phyloP scores from a whole-genome alignment of 2,797 vertebrate genomes.

The Rhabdomys pumilio region DNA sequence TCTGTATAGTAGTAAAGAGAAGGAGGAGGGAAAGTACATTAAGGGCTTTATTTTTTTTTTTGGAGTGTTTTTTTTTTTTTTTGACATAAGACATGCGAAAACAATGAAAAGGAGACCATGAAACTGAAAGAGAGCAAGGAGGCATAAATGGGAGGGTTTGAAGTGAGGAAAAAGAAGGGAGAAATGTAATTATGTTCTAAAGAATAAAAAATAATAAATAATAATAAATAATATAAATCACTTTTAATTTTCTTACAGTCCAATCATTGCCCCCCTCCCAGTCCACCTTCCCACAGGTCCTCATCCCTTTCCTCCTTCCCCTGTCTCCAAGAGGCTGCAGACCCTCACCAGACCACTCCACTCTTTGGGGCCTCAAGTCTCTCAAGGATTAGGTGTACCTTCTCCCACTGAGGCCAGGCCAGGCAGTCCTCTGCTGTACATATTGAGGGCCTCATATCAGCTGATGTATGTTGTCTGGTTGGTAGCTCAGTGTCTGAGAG shows the following conservation, averaged over 20 bases:
- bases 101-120: neutral
- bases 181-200: neutral
- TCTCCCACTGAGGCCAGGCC: neutral
- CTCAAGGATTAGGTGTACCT: neutral
- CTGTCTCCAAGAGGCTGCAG: neutral
- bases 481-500: neutral
- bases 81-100: neutral
- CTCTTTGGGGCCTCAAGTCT: neutral
- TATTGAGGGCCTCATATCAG: neutral
- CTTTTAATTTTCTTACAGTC: neutral
- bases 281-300: neutral
- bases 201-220: neutral
- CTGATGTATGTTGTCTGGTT: neutral
- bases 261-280: neutral
- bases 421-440: neutral
- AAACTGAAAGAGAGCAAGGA: neutral
- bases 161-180: neutral
- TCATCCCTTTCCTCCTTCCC: neutral
- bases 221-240: neutral
- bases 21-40: too few relatives aligned
- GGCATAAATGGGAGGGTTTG: neutral
- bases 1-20: neutral
- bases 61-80: too few relatives aligned
- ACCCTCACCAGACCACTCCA: fast-evolving
- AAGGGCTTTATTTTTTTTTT: too few relatives aligned